phyloP scores from a whole-genome alignment of 2,888 invertebrate genomes.

The Tipula vernalis region DNA sequence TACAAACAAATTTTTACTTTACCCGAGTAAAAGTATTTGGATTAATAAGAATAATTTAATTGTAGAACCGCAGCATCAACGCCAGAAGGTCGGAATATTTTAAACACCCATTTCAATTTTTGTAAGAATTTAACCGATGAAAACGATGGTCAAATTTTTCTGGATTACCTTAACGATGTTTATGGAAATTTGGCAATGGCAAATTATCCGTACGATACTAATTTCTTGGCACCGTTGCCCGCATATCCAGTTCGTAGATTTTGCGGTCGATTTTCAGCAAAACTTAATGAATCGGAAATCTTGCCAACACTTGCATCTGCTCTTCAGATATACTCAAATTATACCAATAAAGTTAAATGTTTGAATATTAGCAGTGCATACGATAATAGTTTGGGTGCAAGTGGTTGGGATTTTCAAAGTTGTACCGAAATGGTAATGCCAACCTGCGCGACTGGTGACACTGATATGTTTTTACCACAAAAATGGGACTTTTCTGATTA shows the following conservation, averaged over 20 bases:
- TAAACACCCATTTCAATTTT: slow-evolving; percentile 61
- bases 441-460: slow-evolving; percentile 61
- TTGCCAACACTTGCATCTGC: slow-evolving; percentile 31
- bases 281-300: slow-evolving; percentile 17
- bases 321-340: slow-evolving; percentile 69
- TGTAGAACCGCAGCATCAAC: slow-evolving; percentile 38
- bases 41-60: slow-evolving; percentile 12
- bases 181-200: slow-evolving; percentile 83
- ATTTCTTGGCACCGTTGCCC: slow-evolving; percentile 73
- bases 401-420: slow-evolving; percentile 73
- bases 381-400: slow-evolving; percentile 44
- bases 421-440: slow-evolving; percentile 99
- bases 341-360: slow-evolving; percentile 58
- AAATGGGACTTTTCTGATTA: slow-evolving; percentile 60
- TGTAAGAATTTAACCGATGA: slow-evolving; percentile 54
- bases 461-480: slow-evolving; percentile 71
- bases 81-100: slow-evolving; percentile 54
- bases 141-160: slow-evolving; percentile 40
- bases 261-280: slow-evolving; percentile 40
- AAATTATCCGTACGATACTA: slow-evolving; percentile 83
- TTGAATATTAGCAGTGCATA: slow-evolving; percentile 48
- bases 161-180: slow-evolving; percentile 58
- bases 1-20: slow-evolving; percentile 5
- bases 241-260: slow-evolving; percentile 65
- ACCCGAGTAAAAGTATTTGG: neutral